These are phyloP conservation scores for Panurus biarmicus DNA, from an alignment of 2,113 vertebrate genomes.

Conservation along the genomic window DNA sequence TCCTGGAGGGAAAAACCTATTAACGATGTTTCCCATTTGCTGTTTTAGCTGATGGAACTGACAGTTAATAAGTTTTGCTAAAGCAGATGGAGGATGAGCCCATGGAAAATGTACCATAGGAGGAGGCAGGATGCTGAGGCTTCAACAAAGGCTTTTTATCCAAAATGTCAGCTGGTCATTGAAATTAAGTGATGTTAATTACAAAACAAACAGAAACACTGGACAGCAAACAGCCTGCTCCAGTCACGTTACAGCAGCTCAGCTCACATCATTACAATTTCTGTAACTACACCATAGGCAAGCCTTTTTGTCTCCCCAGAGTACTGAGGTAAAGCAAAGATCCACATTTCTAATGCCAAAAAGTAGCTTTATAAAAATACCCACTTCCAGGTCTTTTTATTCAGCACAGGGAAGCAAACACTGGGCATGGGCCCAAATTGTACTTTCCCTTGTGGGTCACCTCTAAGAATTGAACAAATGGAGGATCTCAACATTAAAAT, in stretches of 20 bases:
- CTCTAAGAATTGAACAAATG: constrained; percentile 23
- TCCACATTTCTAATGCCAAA: not conserved
- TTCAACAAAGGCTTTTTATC: not conserved
- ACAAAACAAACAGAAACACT: not conserved
- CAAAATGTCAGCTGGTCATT: not conserved
- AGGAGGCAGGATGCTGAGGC: not conserved
- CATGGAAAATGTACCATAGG: not conserved
- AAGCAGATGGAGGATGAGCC: not conserved
- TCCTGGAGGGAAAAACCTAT: not conserved
- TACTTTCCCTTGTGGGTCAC: constrained; percentile 33
- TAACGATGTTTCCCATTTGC: not conserved
- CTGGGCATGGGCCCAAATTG: constrained; percentile 15
- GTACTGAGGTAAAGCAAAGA: not conserved
- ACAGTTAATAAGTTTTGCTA: not conserved
- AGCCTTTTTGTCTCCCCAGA: not conserved
- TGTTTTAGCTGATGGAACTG: constrained; percentile 12
- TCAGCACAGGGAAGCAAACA: not conserved
- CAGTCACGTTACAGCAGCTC: not conserved
- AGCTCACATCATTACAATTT: not conserved
- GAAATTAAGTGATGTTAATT: not conserved
- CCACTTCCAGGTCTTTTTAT: constrained; percentile 7
- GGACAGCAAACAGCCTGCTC: not conserved
- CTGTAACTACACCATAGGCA: fast-evolving
- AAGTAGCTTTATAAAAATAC: not conserved
- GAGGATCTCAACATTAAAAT: constrained; percentile 36